These are phyloP conservation scores for Heteropelma amictum DNA, from an alignment of 2,888 invertebrate genomes.

Conservation along the genomic window DNA sequence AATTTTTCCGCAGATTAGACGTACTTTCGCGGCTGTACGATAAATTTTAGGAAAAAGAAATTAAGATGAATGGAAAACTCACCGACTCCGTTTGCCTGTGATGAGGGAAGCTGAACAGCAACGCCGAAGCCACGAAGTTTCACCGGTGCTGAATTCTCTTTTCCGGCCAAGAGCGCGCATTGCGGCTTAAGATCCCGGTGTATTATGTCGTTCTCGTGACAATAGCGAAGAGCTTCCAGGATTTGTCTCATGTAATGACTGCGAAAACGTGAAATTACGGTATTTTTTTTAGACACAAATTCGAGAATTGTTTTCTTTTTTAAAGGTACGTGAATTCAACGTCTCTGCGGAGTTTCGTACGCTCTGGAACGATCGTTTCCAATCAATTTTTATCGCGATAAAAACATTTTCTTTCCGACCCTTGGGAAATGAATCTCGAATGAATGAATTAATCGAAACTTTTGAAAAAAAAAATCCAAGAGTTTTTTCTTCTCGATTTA, in stretches of 20 bases:
- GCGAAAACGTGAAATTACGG: constrained; percentile 70
- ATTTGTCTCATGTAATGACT: constrained; percentile 99
- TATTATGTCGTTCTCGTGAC: constrained; percentile 98
- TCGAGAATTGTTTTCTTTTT: no score
- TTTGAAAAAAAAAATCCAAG: neutral
- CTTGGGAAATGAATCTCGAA: no score
- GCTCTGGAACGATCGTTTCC: no score
- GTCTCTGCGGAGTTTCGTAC: no score
- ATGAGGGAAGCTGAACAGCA: constrained; percentile 93
- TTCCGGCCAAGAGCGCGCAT: constrained; percentile 95
- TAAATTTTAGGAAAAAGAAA: neutral
- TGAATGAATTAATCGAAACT: no score
- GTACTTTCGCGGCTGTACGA: neutral
- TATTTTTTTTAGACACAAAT: no score
- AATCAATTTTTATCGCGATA: no score
- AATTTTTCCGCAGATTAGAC: neutral
- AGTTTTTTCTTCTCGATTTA: neutral
- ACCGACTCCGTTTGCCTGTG: constrained; percentile 84
- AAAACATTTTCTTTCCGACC: no score
- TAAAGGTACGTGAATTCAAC: no score
- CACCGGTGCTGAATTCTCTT: constrained; percentile 98
- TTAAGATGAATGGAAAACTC: constrained; percentile 64
- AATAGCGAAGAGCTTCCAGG: constrained; percentile 96
- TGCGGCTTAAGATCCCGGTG: constrained; percentile 99
- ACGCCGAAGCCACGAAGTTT: constrained; percentile 99